Evolutionary conservation across 2,888 invertebrate genomes (phyloP).

Genomic region (Acanthococcus lagerstroemiae): DNA sequence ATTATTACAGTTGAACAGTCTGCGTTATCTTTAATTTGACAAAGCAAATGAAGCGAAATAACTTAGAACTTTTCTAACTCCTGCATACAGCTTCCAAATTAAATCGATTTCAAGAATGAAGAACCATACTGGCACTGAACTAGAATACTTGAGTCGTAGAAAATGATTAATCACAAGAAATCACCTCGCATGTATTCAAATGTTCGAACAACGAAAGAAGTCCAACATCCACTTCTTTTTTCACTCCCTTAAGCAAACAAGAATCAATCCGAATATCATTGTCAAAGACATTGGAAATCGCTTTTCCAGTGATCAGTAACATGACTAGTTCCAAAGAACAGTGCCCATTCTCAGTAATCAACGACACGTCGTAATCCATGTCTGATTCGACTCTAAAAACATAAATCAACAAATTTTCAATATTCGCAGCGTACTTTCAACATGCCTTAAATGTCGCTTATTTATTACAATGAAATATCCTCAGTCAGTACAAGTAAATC

Average conservation of each 20-base stretch:
- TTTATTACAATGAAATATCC: too few species aligned
- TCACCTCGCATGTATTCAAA: slow-evolving; percentile 19
- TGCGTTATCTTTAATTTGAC: too few species aligned
- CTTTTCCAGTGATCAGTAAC: slow-evolving; percentile 20
- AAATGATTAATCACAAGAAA: too few species aligned
- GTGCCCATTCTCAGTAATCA: slow-evolving; percentile 20
- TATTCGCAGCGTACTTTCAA: background rate
- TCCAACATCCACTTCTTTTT: slow-evolving; percentile 14
- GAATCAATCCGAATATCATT: slow-evolving; percentile 23
- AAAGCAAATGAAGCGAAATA: too few species aligned
- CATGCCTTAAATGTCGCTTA: background rate
- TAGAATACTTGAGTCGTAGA: too few species aligned
- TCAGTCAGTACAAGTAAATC: too few species aligned
- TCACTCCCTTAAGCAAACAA: slow-evolving; percentile 19
- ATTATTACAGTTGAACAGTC: too few species aligned
- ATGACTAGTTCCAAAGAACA: slow-evolving; percentile 23
- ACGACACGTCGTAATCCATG: slow-evolving; percentile 14
- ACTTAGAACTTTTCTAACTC: too few species aligned
- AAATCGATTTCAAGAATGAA: too few species aligned
- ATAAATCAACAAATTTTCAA: background rate
- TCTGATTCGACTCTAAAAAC: slow-evolving; percentile 1
- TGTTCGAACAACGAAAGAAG: slow-evolving; percentile 19
- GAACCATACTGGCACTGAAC: too few species aligned
- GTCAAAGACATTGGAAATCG: slow-evolving; percentile 25
- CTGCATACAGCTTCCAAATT: too few species aligned